Conservation (phyloP, 2,113 vertebrate genomes). For the Brevimyrus niger region DNA sequence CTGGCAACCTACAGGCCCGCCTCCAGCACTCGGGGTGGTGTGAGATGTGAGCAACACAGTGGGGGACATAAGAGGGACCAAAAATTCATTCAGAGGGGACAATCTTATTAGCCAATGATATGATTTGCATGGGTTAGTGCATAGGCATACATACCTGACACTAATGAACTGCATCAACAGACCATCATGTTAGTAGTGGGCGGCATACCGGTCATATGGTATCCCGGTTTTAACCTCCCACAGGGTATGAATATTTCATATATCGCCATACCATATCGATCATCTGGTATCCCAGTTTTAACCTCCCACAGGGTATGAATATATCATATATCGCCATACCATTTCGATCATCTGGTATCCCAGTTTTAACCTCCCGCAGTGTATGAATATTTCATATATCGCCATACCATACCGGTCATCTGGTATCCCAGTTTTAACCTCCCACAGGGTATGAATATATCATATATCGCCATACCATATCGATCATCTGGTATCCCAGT, state of each 20-base stretch:
- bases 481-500: neutral
- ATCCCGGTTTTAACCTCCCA: neutral
- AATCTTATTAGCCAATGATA: neutral
- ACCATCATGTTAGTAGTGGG: neutral
- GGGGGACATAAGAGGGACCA: neutral
- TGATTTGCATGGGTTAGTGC: neutral
- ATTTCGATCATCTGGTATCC: neutral
- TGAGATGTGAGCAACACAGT: neutral
- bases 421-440: neutral
- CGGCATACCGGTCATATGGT: neutral
- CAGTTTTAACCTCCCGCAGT: neutral
- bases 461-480: too few relatives aligned
- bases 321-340: too few relatives aligned
- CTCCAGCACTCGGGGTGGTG: neutral
- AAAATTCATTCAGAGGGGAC: neutral
- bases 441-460: neutral
- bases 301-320: neutral
- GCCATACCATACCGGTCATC: neutral
- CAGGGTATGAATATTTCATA: neutral
- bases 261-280: neutral
- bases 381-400: neutral
- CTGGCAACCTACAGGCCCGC: neutral
- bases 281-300: neutral
- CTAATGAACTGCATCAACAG: neutral
- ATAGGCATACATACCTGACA: neutral